Evolutionary conservation across 2,797 vertebrate species (phyloP), one percentile per base, ranked within the genome.

Genomic region (Chiroxiphia lanceolata): DNA sequence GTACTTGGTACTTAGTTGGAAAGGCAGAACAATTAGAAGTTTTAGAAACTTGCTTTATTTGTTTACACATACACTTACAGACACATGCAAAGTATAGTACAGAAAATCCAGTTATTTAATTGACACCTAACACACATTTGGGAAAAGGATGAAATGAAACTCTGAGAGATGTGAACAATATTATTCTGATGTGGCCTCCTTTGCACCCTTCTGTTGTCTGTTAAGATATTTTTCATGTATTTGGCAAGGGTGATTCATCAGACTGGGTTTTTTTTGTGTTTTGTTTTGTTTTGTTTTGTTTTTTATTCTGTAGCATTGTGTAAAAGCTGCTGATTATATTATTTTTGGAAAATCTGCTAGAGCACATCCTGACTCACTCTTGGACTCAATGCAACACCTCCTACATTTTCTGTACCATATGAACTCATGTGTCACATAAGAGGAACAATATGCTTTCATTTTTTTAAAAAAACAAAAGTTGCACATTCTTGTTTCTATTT

Each of bases 71-170:
- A 38, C 13, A 45, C 10, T 76, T 13, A 57, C 10, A 69, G 4
- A 13, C 6, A 50, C 0, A 0, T 29, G 3, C 12, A 48, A 53
- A 50, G 11, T 29, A 38, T 13, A 45, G 11, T 6, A 50, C 10
- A 50, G 31, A 64, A 71, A 4, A 50, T 3, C 0, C 6, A 44
- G 36, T 36, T 47, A 31, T 71, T 59, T 53, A 69, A 85, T 2
- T 56, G 21, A 48, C 15, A 25, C 5, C 7, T 48, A 40, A 47
- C 2, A 59, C 1, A 9, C 2, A 11, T 70, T 81, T 78, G 29
- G 9, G 20, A 16, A 91, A 91, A 79, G 38, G 7, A 15, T 40
- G 26, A 75, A 83, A 64, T 27, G 6, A 5, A 70, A 6, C 10
- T 63, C 17, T 27, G 16, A 69, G 48, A 82, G 7, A n/a, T 11